A percentile compares a stretch with the other conserved stretches of the same genome.
Conservation (phyloP, 2,888 invertebrate genomes). For the Caenorhabditis zanzibari region DNA sequence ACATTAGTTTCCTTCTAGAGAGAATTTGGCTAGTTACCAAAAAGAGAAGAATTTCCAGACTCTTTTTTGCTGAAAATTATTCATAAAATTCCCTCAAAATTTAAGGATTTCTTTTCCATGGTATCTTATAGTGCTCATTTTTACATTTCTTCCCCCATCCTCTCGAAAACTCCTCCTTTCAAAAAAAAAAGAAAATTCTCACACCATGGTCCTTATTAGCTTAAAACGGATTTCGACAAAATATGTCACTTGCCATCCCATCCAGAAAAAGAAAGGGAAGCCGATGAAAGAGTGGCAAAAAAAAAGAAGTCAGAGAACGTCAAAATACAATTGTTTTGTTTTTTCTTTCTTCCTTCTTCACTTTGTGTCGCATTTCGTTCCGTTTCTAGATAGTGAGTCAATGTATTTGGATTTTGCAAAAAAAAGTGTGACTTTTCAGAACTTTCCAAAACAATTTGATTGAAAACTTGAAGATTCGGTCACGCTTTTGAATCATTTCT, state of each 20-base stretch:
- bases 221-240: constrained; percentile 45
- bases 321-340: constrained; percentile 46
- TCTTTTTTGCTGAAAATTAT: too few relatives aligned
- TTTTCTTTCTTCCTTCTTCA: constrained; percentile 14
- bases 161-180: neutral
- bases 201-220: constrained; percentile 35
- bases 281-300: constrained; percentile 16
- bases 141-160: too few relatives aligned
- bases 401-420: neutral
- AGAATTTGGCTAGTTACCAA: too few relatives aligned
- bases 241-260: constrained; percentile 28
- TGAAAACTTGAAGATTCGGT: neutral
- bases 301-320: constrained; percentile 15
- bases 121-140: too few relatives aligned
- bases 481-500: too few relatives aligned
- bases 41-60: too few relatives aligned
- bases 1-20: too few relatives aligned
- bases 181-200: constrained; percentile 5
- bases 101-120: too few relatives aligned
- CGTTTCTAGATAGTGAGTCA: neutral
- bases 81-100: too few relatives aligned
- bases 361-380: constrained; percentile 20
- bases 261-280: constrained; percentile 17
- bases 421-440: too few relatives aligned
- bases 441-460: too few relatives aligned